These are phyloP conservation scores for Enteromius afrohamiltoni DNA, from an alignment of 2,797 vertebrate species.

Conservation along the genomic window DNA sequence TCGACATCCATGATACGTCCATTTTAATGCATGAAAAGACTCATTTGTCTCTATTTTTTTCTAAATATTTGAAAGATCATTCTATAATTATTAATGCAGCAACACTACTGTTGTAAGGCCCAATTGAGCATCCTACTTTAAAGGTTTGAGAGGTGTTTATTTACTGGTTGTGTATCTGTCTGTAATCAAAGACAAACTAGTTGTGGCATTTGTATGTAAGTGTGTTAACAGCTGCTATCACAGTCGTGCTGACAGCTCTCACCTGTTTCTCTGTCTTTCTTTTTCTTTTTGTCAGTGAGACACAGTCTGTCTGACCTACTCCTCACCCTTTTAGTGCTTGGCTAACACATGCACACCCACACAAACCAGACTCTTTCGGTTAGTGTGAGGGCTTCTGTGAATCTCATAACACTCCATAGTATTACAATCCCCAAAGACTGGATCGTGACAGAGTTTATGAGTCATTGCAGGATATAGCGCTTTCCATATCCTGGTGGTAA, in stretches of 20 bases:
- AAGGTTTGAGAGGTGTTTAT: constrained; percentile 9
- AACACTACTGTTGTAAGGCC: not conserved
- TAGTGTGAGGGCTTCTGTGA: constrained; percentile 48
- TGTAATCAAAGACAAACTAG: constrained; percentile 20
- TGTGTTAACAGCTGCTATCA: constrained; percentile 50
- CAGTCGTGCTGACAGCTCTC: constrained; percentile 33
- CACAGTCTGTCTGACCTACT: constrained; percentile 46
- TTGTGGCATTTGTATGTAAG: constrained; percentile 18
- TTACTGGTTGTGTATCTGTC: constrained; percentile 1
- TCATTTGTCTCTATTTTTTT: not conserved
- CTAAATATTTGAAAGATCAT: not conserved
- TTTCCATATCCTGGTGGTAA: constrained; percentile 45
- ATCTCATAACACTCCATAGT: constrained; percentile 49
- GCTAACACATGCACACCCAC: constrained; percentile 48
- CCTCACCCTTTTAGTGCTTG: constrained; percentile 42
- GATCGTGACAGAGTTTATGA: constrained; percentile 46
- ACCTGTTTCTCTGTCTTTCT: constrained; percentile 54
- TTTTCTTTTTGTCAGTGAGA: constrained; percentile 34
- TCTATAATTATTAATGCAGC: not conserved
- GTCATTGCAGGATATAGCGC: constrained; percentile 45
- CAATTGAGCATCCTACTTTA: not conserved
- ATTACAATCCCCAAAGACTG: constrained; percentile 39
- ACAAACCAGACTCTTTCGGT: constrained; percentile 30
- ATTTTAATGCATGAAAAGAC: not conserved
- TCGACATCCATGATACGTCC: not conserved